Evolutionary conservation across 92 coral and sea anemone genomes (phyloP), one percentile per base, ranked within the genome.

Genomic region (Zoanthus solanderi): DNA sequence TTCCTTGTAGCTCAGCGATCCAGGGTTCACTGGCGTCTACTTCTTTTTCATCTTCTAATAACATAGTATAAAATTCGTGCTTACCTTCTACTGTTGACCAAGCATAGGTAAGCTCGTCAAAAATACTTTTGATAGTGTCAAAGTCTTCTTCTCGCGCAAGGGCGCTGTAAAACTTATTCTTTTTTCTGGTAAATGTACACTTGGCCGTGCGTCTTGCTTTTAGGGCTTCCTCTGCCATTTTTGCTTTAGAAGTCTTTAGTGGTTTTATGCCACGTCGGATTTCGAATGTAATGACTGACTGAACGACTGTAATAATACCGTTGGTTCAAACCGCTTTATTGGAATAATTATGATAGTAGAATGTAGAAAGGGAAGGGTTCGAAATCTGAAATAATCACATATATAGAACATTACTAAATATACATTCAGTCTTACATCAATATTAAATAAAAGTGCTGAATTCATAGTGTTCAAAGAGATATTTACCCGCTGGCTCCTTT

Each of bases 1-100:
- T 53, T 76, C 65, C 81, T 76, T 76, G 81, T 76, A 53, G 47
- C 46, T 76, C 81, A 53, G 66, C 18, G 5, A 76, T 76, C 81
- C 68, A 76, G 66, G 81, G 63, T 76, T 76, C 81, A 52, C 67
- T 76, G 46, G 81, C 81, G 66, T 76, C 63, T 18, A 53, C 80
- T 28, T 76, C 80, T 29, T 76, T 53, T 53, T 76, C 68, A 76
- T 53, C 65, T 72, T 72, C 77, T 72, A 72, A 44, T 42, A 42
- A 72, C 77, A 42, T 34, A 72, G 77, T 45, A 72, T 56, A 76
- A 31, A 47, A 52, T 53, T 76, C 81, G 45, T 76, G 81, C 81
- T 76, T 53, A 53, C 66, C 67, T 53, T 76, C 81, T 29, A 54
- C 81, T 53, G 81, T 48, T 52, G 42, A 30, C 67, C 81, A 76